Percentiles rank a stretch among this genome's conserved stretches.
phyloP scores from a whole-genome alignment of 2,888 invertebrate species.

The Acrobasis suavella region DNA sequence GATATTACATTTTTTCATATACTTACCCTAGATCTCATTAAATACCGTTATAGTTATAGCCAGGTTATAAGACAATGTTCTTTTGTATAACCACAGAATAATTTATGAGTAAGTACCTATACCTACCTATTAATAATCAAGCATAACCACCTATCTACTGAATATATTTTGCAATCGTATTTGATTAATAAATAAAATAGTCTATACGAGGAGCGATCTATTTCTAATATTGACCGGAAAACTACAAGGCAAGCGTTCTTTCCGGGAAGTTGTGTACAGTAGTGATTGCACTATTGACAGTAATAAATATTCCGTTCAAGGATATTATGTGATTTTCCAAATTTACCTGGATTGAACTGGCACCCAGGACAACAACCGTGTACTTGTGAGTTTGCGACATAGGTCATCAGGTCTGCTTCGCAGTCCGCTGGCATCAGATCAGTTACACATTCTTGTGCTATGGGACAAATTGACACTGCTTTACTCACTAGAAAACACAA shows the following conservation, averaged over 20 bases:
- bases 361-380: constrained; percentile 76
- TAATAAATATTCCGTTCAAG: background rate
- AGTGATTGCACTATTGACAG: constrained; percentile 25
- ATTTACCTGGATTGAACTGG: constrained; percentile 36
- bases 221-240: constrained; percentile 38
- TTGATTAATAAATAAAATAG: too few species aligned
- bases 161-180: too few species aligned
- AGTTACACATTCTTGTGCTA: constrained; percentile 62
- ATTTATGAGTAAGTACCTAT: too few species aligned
- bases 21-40: too few species aligned
- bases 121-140: too few species aligned
- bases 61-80: too few species aligned
- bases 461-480: constrained; percentile 47
- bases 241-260: constrained; percentile 50
- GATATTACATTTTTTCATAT: too few species aligned
- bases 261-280: constrained; percentile 49
- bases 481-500: constrained; percentile 31
- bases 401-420: constrained; percentile 37
- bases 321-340: background rate
- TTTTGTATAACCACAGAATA: too few species aligned
- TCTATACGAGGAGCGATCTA: background rate
- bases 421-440: constrained; percentile 59
- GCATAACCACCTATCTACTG: too few species aligned
- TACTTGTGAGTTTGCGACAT: constrained; percentile 52
- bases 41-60: too few species aligned